phyloP scores from a whole-genome alignment of 2,113 vertebrate species.

The Tachysurus vachellii region DNA sequence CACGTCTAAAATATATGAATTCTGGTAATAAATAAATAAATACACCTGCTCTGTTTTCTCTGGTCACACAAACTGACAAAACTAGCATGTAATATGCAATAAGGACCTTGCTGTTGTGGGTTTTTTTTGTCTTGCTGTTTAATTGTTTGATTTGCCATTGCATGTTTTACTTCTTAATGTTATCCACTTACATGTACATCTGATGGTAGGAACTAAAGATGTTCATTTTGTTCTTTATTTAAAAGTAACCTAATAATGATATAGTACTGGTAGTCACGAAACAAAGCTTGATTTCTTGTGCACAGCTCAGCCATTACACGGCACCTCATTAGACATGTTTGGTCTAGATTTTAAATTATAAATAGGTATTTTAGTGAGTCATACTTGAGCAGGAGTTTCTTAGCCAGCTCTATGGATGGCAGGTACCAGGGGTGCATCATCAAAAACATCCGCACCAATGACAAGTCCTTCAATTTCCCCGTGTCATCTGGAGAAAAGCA shows the following conservation, averaged over 20 bases:
- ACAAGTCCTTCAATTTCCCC: slow-evolving; percentile 75
- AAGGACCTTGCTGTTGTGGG: neutral
- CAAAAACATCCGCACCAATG: slow-evolving; percentile 85
- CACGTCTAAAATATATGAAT: neutral
- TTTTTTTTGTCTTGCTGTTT: neutral
- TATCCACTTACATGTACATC: neutral
- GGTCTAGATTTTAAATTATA: neutral
- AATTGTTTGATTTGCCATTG: neutral
- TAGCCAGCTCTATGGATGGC: slow-evolving; percentile 81
- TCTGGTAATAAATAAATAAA: neutral
- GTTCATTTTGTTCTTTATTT: neutral
- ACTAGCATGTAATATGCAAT: neutral
- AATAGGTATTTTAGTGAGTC: slow-evolving; percentile 61
- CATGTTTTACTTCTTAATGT: neutral
- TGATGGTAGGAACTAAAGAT: neutral
- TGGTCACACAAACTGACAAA: neutral
- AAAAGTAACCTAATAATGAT: neutral
- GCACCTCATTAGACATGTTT: neutral
- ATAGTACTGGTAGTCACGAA: neutral
- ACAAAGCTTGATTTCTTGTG: neutral
- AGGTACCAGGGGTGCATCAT: slow-evolving; percentile 95
- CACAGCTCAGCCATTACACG: neutral
- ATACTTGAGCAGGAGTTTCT: slow-evolving; percentile 87
- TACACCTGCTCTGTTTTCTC: neutral
- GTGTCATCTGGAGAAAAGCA: slow-evolving; percentile 72